Percentiles rank a stretch among this genome's conserved stretches.
Conservation (phyloP, 2,888 invertebrate species). For the Copidosoma aretas region DNA sequence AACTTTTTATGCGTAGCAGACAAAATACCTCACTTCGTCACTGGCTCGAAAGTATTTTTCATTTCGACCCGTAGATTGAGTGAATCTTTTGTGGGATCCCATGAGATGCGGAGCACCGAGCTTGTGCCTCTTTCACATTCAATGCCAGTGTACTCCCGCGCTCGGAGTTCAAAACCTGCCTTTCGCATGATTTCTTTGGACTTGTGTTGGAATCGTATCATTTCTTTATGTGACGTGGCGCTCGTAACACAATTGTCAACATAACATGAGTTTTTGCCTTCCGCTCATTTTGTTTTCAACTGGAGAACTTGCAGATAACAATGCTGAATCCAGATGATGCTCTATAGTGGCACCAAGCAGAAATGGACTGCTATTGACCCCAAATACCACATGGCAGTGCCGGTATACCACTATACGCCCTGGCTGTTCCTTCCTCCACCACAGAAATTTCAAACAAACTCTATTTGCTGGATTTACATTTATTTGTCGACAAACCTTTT, state of each 20-base stretch:
- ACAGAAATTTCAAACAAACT: conserved; percentile 44
- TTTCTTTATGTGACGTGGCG: neutral
- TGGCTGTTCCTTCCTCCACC: conserved; percentile 36
- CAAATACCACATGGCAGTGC: conserved; percentile 45
- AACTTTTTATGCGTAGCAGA: neutral
- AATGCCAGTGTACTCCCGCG: conserved; percentile 12
- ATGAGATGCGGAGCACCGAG: neutral
- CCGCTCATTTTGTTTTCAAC: neutral
- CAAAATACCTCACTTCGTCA: conserved; percentile 28
- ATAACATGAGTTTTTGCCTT: no score
- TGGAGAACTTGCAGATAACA: neutral
- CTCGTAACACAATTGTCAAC: conserved; percentile 7
- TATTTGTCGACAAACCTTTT: conserved; percentile 42
- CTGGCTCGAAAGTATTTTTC: neutral
- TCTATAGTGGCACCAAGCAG: conserved; percentile 44
- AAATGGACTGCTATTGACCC: conserved; percentile 43
- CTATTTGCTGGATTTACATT: conserved; percentile 34
- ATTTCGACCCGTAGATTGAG: neutral
- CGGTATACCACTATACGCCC: conserved; percentile 26
- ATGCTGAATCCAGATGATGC: neutral
- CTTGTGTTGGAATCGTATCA: neutral
- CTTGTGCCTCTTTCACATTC: neutral
- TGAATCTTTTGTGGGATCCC: neutral
- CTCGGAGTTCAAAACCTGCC: conserved; percentile 9
- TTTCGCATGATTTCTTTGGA: neutral